Base-by-base conservation (phyloP, 2,888 invertebrate genomes). In the Orchesella flavescens region DNA sequence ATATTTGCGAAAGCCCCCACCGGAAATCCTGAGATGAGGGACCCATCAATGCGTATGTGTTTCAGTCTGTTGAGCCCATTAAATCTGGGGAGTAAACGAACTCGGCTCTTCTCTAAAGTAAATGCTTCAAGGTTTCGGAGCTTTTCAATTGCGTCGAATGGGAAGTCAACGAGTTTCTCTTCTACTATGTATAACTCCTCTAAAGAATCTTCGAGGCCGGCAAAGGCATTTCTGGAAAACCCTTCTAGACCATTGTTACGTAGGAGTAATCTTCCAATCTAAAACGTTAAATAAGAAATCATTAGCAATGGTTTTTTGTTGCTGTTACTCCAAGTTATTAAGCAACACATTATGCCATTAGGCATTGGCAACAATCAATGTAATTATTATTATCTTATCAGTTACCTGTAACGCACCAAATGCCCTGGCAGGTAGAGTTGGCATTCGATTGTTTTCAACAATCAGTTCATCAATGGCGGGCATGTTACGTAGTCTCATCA, bases 131-230 rank as follows among this genome's bases (percentile, higher is more conserved):
- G 91, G 86, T 94, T 93, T 88, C 93, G 93, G 88, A 96, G 91
- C 88, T 85, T 85, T 86, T 93, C 92, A 66, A 96, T 90, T 88
- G 95, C 94, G 90, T 96, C 96, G 0, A 94, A 92, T 0, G 96
- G 96, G 71, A 96, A 91, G 87, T 93, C 95, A 84, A 94, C 92
- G 71, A 96, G 90, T 86, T 94, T 94, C 17, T 95, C 95, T 90
- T 96, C 96, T 1, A 96, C 96, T 44, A 96, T 92, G 89, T 94
- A 96, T 77, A 96, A 92, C 91, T 96, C 96, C 87, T 96, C 93
- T 46, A 96, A 91, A 71, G 93, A 93, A 57, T 93, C 92, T 90
- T 96, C 95, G 74, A 95, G 92, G 23, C 94, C 94, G 77, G 94
- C 94, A 73, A 96, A 90, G 95, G 96, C 96, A 73, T 94, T 94